A percentile compares a stretch with the other conserved stretches of the same genome.
phyloP scores from a whole-genome alignment of 1,140 invertebrate species.

The Limonius californicus region DNA sequence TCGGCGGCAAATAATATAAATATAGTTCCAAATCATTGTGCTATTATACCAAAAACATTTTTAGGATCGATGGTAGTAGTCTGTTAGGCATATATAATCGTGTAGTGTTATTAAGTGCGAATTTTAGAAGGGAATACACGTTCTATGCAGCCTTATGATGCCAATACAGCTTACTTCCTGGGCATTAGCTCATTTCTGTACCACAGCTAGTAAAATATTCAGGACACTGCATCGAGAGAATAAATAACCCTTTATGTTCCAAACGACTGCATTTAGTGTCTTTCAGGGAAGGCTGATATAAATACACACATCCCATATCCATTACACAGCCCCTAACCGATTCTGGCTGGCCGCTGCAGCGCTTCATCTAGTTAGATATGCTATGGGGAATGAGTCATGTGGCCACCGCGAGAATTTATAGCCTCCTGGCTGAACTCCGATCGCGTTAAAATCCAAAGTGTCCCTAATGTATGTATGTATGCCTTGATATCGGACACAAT shows the following conservation, averaged over 20 bases:
- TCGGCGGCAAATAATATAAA: too few species aligned
- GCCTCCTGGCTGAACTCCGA: slow-evolving; percentile 27
- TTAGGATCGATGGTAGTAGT: too few species aligned
- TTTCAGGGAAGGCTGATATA: slow-evolving; percentile 14
- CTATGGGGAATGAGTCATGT: slow-evolving; percentile 26
- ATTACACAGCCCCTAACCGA: slow-evolving; percentile 5
- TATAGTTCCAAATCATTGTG: too few species aligned
- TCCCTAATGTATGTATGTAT: slow-evolving; percentile 21
- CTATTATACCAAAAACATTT: too few species aligned
- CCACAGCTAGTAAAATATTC: neutral
- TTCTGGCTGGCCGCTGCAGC: slow-evolving; percentile 1
- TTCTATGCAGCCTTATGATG: too few species aligned
- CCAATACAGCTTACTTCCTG: too few species aligned
- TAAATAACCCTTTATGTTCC: slow-evolving; percentile 10
- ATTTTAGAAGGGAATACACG: too few species aligned
- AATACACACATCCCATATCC: slow-evolving; percentile 7
- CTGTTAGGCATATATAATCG: too few species aligned
- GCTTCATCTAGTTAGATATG: slow-evolving; percentile 17
- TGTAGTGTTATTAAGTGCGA: too few species aligned
- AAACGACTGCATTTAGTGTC: slow-evolving; percentile 5
- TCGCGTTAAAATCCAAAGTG: slow-evolving; percentile 27
- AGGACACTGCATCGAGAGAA: neutral
- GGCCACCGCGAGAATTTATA: slow-evolving; percentile 28
- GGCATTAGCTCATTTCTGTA: too few species aligned
- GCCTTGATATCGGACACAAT: slow-evolving; percentile 15